Base-by-base conservation (phyloP, 2,888 invertebrate species). In the Mesorhabditis belari region DNA sequence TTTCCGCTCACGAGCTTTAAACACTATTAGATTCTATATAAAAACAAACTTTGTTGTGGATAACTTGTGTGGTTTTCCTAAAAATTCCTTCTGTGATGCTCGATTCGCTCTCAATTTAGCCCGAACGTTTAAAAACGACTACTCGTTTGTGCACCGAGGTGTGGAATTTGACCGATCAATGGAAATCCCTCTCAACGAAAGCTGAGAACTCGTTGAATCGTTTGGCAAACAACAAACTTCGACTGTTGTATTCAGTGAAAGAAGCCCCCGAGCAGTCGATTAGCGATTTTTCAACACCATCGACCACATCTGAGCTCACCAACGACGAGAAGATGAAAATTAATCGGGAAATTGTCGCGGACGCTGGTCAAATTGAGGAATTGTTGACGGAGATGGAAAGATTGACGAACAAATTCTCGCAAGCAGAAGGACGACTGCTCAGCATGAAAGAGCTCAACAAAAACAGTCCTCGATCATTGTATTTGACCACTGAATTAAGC, bases 121-220 rank as follows among this genome's bases (percentile, higher is more conserved):
- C 63, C 17, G 66, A 64, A 9, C 64, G 64, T 9, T 44, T 69
- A 25, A 71, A 71, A 53, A 54, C 68, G 25, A 62, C 70, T 1
- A 63, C 65, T 19, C 65, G 71, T 6, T 69, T 74, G 49, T 66
- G 67, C 1, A 65, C 72, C 21, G 72, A 74, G 65, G 69, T 72
- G 9, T 74, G 71, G 70, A 74, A 74, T 60, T 58, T 72, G 58
- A 70, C 69, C 2, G 67, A 67, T 61, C 67, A 69, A 50, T 74
- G 74, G 74, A 62, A 50, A 6, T 61, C 61, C 4, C 54, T 64
- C 3, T 60, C 68, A n/a, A 53, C 55, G 19, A 63, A 58, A 49
- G 60, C 67, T 0, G 57, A 60, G 3, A 53, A 57, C 9, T 28
- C 49, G 19, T n/a, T 71, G 23, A 66, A 70, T 51, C 51, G 49